Conservation (phyloP, 1,140 invertebrate species). For the Thaumatotibia leucotreta region DNA sequence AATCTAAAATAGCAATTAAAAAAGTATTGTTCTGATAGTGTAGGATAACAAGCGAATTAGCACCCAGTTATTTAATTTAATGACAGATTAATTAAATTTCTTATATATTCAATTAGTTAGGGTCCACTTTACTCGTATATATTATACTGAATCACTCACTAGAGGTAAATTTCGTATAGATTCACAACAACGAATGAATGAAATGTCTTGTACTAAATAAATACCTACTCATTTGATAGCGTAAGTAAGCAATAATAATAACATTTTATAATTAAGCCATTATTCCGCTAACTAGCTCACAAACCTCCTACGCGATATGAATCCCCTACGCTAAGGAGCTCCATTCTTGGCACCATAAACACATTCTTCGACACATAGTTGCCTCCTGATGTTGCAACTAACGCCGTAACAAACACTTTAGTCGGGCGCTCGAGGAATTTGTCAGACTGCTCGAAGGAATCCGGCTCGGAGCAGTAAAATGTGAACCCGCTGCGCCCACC, state of each 20-base stretch:
- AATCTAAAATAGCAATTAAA: too few relatives aligned
- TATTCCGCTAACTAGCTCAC: background rate
- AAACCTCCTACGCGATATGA: conserved; percentile 11
- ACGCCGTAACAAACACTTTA: conserved; percentile 50
- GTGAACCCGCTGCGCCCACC: conserved; percentile 32
- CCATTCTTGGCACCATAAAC: conserved; percentile 67
- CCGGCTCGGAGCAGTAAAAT: conserved; percentile 41
- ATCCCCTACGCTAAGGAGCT: conserved; percentile 48
- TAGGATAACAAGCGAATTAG: too few relatives aligned
- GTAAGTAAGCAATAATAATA: background rate
- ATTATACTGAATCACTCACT: too few relatives aligned
- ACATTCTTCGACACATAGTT: conserved; percentile 74
- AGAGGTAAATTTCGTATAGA: too few relatives aligned
- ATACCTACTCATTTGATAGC: too few relatives aligned
- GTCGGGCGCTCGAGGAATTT: conserved; percentile 54
- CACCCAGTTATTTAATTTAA: too few relatives aligned
- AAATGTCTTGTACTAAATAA: too few relatives aligned
- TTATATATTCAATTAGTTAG: too few relatives aligned
- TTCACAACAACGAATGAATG: too few relatives aligned
- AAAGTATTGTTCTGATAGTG: too few relatives aligned
- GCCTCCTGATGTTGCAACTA: conserved; percentile 54
- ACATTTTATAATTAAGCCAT: background rate
- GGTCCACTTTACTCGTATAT: too few relatives aligned
- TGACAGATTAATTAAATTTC: too few relatives aligned
- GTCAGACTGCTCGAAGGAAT: conserved; percentile 57